Conservation (phyloP, 2,888 invertebrate species). For the Acanthosoma haemorrhoidale region DNA sequence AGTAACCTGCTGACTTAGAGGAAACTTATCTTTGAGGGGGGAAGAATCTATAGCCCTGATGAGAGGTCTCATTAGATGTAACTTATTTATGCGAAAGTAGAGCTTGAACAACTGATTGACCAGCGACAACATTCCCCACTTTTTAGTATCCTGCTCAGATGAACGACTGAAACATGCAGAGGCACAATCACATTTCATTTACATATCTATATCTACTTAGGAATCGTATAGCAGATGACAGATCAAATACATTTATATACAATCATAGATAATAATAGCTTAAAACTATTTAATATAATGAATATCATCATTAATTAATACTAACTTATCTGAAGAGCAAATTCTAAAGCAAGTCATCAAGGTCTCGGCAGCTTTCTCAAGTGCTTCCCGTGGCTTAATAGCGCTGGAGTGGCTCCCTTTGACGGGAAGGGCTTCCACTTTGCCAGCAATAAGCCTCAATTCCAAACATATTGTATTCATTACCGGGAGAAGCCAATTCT, state of each 20-base stretch:
- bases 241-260: too few relatives aligned
- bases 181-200: too few relatives aligned
- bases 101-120: constrained; percentile 96
- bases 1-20: constrained; percentile 88
- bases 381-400: constrained; percentile 54
- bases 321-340: constrained; percentile 84
- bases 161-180: constrained; percentile 53
- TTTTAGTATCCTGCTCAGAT: constrained; percentile 84
- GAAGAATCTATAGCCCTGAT: constrained; percentile 94
- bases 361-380: constrained; percentile 91
- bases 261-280: too few relatives aligned
- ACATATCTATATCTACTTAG: neutral
- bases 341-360: constrained; percentile 90
- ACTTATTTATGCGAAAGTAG: constrained; percentile 88
- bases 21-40: constrained; percentile 81
- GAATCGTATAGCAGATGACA: neutral
- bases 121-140: constrained; percentile 90
- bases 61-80: constrained; percentile 86
- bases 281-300: too few relatives aligned
- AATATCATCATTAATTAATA: constrained; percentile 34
- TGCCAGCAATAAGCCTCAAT: constrained; percentile 73
- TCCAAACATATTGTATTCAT: constrained; percentile 88
- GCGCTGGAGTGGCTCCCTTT: constrained; percentile 34
- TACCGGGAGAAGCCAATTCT: constrained; percentile 94
- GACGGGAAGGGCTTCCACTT: constrained; percentile 58